phyloP scores from a whole-genome alignment of 2,113 vertebrate genomes.

The Canis aureus region DNA sequence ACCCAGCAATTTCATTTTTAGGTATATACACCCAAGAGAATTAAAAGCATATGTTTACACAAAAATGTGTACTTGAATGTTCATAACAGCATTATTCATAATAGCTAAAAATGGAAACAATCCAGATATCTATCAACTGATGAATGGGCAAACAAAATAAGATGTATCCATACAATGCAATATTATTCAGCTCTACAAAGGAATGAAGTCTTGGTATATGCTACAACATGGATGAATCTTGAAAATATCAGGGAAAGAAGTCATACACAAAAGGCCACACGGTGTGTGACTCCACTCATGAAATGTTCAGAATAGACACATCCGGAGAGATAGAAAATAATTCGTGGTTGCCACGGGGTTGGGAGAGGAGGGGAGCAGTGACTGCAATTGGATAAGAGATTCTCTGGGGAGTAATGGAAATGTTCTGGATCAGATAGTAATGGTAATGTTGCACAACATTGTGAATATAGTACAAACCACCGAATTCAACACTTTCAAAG shows the following conservation, averaged over 20 bases:
- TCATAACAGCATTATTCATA: background rate
- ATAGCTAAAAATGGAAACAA: background rate
- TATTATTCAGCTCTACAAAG: background rate
- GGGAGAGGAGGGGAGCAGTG: background rate
- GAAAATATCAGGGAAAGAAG: background rate
- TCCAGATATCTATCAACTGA: background rate
- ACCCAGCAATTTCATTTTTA: background rate
- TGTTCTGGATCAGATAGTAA: background rate
- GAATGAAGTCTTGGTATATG: background rate
- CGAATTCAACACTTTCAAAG: background rate
- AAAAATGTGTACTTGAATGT: background rate
- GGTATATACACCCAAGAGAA: background rate
- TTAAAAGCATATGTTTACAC: constrained; percentile 2
- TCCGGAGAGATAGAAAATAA: background rate
- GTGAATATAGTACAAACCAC: background rate
- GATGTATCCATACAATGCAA: background rate
- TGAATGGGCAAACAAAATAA: background rate
- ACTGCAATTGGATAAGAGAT: background rate
- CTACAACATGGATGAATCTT: background rate
- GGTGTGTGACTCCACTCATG: background rate
- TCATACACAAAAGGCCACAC: background rate
- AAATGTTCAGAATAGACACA: background rate
- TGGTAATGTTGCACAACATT: background rate
- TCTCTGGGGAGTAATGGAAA: background rate
- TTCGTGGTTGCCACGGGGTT: background rate